These are phyloP conservation scores for Anastrepha obliqua DNA, from an alignment of 1,140 invertebrate genomes.

Conservation along the genomic window DNA sequence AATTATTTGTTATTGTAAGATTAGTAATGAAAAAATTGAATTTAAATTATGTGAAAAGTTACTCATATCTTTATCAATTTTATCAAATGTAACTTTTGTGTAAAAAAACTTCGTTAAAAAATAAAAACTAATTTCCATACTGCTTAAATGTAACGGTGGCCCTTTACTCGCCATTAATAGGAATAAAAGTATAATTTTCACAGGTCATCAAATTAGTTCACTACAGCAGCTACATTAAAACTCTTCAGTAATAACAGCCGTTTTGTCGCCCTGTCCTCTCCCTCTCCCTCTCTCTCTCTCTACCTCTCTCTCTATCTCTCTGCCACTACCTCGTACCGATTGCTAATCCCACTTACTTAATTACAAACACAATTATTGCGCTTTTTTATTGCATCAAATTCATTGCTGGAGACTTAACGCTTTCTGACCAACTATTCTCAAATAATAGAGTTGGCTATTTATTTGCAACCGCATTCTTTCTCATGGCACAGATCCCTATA, in stretches of 20 bases:
- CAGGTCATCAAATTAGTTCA: background rate
- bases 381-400: background rate
- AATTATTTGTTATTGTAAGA: no score
- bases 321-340: background rate
- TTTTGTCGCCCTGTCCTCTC: background rate
- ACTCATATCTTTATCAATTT: no score
- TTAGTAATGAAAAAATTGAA: no score
- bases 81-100: no score
- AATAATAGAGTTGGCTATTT: background rate
- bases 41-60: no score
- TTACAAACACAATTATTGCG: background rate
- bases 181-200: no score
- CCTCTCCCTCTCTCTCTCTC: background rate
- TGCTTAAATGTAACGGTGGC: no score
- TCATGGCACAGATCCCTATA: background rate
- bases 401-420: background rate
- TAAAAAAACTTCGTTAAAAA: no score
- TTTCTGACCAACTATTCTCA: conserved; percentile 17
- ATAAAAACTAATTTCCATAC: no score
- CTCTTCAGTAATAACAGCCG: no score
- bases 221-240: background rate
- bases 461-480: conserved; percentile 15
- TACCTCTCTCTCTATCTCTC: background rate
- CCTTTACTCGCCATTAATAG: no score
- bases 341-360: background rate